These are phyloP conservation scores for Pedetes capensis DNA, from an alignment of 2,113 vertebrate genomes.

Conservation along the genomic window DNA sequence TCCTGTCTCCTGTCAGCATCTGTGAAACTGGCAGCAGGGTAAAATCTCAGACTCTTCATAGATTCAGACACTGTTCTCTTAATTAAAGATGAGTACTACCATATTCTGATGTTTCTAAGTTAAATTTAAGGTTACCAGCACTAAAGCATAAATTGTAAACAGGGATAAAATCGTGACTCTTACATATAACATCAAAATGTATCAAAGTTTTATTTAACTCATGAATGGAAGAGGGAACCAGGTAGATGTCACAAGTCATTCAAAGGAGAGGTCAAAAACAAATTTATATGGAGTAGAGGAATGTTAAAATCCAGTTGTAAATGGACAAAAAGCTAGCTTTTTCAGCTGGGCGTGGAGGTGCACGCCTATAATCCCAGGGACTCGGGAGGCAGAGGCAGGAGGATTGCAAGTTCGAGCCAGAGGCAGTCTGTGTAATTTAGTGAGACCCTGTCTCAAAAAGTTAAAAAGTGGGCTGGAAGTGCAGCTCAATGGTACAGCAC, in stretches of 20 bases:
- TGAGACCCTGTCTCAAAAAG: too few species aligned
- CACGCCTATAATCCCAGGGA: too few species aligned
- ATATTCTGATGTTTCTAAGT: background rate
- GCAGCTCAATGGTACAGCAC: too few species aligned
- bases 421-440: too few species aligned
- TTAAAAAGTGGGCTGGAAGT: too few species aligned
- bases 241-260: background rate
- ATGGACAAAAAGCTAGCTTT: background rate
- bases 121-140: background rate
- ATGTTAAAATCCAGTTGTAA: background rate
- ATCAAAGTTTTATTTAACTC: background rate
- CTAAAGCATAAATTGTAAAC: background rate
- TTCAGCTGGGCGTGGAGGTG: background rate
- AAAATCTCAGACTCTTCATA: background rate
- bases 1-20: background rate
- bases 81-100: background rate
- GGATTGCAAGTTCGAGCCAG: too few species aligned
- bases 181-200: background rate
- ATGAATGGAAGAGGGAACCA: background rate
- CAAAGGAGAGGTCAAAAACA: slow-evolving; percentile 7
- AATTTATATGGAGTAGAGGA: background rate
- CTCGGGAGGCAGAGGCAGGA: too few species aligned
- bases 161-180: background rate
- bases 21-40: background rate
- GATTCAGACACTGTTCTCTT: background rate